These are phyloP conservation scores for Drosophila pectinifera DNA, from an alignment of 1,140 invertebrate genomes.

Conservation along the genomic window DNA sequence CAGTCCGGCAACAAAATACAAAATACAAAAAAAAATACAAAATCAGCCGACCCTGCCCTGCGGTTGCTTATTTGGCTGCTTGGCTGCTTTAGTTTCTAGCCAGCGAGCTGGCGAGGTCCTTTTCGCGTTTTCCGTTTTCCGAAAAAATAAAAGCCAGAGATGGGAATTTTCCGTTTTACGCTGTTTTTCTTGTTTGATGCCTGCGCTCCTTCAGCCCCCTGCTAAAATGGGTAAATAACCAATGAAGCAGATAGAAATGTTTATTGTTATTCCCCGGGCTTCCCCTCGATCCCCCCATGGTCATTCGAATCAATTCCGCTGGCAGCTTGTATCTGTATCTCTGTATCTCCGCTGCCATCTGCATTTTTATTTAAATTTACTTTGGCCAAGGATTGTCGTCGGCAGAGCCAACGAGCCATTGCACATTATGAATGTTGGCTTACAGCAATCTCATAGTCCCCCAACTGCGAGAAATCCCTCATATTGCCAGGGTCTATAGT, in stretches of 20 bases:
- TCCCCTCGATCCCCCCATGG: conserved; percentile 31
- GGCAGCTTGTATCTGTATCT: conserved; percentile 54
- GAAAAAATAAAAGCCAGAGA: conserved; percentile 6
- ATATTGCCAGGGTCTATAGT: conserved; percentile 1
- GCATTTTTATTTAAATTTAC: conserved; percentile 49
- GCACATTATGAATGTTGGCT: conserved; percentile 58
- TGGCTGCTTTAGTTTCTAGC: conserved; percentile 49
- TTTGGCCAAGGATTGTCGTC: conserved; percentile 28
- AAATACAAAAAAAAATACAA: conserved; percentile 24
- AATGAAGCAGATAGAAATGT: conserved; percentile 83
- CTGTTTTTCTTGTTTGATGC: conserved; percentile 74
- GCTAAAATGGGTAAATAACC: conserved; percentile 71
- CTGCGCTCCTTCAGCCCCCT: not conserved
- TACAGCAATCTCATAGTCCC: conserved; percentile 5
- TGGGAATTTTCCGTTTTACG: conserved; percentile 58
- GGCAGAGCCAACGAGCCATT: conserved; percentile 44
- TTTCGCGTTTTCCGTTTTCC: conserved; percentile 30
- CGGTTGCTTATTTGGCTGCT: conserved; percentile 55
- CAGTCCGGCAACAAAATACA: conserved; percentile 8
- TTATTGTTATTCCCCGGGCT: conserved; percentile 74
- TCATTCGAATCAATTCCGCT: conserved; percentile 77
- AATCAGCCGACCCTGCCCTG: conserved; percentile 46
- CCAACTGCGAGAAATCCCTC: not conserved
- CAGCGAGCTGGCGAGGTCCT: conserved; percentile 36
- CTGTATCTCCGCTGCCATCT: conserved; percentile 58